Evolutionary conservation across 2,888 invertebrate genomes (phyloP).

Genomic region (Macaria notata): DNA sequence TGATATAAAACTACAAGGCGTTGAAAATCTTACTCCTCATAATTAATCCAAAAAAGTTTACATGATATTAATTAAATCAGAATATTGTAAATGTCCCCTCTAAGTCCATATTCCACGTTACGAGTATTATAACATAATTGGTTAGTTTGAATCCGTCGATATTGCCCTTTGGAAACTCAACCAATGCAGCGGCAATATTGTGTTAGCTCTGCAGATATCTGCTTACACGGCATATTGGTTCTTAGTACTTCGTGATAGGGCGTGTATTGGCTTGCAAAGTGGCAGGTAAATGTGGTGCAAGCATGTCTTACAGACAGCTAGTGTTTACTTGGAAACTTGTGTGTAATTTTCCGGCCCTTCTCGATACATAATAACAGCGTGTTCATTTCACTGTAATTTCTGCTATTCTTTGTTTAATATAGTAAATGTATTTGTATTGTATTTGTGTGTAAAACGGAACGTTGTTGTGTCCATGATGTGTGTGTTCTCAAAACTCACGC

Average conservation of each 20-base stretch:
- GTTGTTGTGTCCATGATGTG: too few relatives aligned
- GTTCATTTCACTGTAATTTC: slow-evolving; percentile 7
- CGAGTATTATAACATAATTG: too few relatives aligned
- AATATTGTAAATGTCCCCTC: background rate
- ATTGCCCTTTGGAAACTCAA: background rate
- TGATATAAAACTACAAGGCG: too few relatives aligned
- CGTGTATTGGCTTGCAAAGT: background rate
- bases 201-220: background rate
- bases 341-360: slow-evolving; percentile 15
- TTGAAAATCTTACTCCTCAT: too few relatives aligned
- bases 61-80: background rate
- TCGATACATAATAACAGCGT: slow-evolving; percentile 7
- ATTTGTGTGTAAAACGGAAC: too few relatives aligned
- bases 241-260: background rate
- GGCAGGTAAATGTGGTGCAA: background rate
- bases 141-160: background rate
- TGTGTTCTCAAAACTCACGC: too few relatives aligned
- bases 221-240: background rate
- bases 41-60: background rate
- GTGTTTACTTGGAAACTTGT: slow-evolving; percentile 14
- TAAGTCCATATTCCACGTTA: too few relatives aligned
- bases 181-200: background rate
- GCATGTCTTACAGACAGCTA: slow-evolving; percentile 13
- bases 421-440: background rate
- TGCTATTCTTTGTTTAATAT: background rate